These are phyloP conservation scores for Drosophila ochracea DNA, from an alignment of 2,888 invertebrate species.

Conservation along the genomic window DNA sequence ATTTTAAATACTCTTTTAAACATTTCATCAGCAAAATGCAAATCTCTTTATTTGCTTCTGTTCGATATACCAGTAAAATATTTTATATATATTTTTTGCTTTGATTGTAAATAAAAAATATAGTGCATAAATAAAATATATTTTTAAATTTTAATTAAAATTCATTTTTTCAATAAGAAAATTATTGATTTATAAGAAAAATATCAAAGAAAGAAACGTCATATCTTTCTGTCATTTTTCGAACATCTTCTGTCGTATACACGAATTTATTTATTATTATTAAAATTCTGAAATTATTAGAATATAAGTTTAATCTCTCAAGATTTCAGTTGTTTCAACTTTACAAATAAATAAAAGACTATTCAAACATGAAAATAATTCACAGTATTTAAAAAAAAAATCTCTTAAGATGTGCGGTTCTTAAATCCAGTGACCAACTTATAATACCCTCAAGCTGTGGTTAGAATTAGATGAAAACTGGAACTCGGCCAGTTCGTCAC, in stretches of 20 bases:
- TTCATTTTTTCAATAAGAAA: not conserved
- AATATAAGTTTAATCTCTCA: not conserved
- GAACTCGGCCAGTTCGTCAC: conserved; percentile 53
- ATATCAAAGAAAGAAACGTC: not conserved
- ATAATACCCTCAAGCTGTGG: conserved; percentile 38
- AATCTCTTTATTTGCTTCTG: not conserved
- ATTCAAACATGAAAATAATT: not conserved
- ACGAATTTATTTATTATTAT: not conserved
- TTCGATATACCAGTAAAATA: not conserved
- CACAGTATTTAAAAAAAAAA: not conserved
- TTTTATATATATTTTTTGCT: not conserved
- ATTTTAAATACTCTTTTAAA: conserved; percentile 51
- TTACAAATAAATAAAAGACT: conserved; percentile 37
- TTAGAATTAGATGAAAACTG: conserved; percentile 48
- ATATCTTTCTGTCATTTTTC: not conserved
- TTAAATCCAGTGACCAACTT: conserved; percentile 11
- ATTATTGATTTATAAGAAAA: not conserved
- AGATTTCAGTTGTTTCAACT: not conserved
- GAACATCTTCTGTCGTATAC: not conserved
- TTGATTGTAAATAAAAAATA: not conserved
- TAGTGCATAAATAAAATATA: not conserved
- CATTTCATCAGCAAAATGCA: no score
- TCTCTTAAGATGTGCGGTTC: not conserved
- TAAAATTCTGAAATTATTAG: not conserved
- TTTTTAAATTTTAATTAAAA: not conserved